A percentile compares a stretch with the other conserved stretches of the same genome.
These are phyloP conservation scores for Delia radicum DNA, from an alignment of 1,140 invertebrate genomes.

Conservation along the genomic window DNA sequence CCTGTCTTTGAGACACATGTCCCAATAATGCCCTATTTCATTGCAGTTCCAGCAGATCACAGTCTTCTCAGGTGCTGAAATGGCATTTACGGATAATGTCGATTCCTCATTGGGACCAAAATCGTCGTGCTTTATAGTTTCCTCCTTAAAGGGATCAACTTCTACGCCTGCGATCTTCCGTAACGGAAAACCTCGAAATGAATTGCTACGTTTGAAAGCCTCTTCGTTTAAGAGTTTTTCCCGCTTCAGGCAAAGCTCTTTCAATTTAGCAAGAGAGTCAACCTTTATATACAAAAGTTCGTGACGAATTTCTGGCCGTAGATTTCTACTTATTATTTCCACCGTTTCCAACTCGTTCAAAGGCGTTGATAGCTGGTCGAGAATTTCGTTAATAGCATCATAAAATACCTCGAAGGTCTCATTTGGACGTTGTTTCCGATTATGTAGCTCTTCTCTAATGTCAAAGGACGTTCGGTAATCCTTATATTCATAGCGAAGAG, in stretches of 20 bases:
- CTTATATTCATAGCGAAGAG: background rate
- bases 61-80: background rate
- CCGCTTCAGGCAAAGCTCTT: background rate
- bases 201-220: background rate
- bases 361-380: background rate
- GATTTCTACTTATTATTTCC: background rate
- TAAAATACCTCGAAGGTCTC: background rate
- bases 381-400: background rate
- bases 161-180: background rate
- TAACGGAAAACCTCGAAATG: background rate
- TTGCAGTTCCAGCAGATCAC: background rate
- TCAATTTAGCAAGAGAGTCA: background rate
- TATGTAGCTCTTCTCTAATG: background rate
- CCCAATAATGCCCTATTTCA: background rate
- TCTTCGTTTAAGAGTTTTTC: background rate
- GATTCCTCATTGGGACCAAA: background rate
- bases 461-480: background rate
- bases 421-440: background rate
- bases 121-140: too few species aligned
- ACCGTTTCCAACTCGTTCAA: background rate
- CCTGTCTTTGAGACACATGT: background rate
- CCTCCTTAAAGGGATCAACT: too few species aligned
- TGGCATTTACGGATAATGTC: background rate
- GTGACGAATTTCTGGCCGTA: background rate
- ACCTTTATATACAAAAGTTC: background rate